A percentile compares a stretch with the other conserved stretches of the same genome.
These are phyloP conservation scores for Anableps anableps DNA, from an alignment of 2,797 vertebrate species.

Conservation along the genomic window DNA sequence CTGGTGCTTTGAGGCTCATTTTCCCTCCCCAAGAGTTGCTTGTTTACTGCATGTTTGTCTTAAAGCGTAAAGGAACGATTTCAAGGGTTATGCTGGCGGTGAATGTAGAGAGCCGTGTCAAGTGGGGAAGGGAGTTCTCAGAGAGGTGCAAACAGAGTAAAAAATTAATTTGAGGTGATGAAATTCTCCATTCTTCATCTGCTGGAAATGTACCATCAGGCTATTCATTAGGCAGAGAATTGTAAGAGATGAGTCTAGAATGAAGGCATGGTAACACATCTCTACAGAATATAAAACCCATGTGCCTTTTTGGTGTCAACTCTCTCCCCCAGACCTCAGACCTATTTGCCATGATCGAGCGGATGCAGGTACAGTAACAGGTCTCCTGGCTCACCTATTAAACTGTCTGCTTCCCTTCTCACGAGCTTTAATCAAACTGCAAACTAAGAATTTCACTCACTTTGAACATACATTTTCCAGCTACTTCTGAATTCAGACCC, in stretches of 20 bases:
- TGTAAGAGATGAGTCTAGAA: conserved; percentile 8
- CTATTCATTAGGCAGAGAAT: conserved; percentile 12
- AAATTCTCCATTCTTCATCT: conserved; percentile 1
- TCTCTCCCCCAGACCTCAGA: conserved; percentile 81
- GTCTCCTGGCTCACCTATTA: conserved; percentile 26
- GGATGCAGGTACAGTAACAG: conserved; percentile 85
- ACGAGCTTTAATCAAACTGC: conserved; percentile 33
- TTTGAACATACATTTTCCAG: conserved; percentile 28
- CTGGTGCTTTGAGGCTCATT: conserved; percentile 44
- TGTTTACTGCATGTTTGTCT: conserved; percentile 66
- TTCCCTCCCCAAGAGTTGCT: conserved; percentile 51
- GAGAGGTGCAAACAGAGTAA: not conserved
- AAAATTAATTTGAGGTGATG: not conserved
- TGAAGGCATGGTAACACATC: conserved; percentile 14
- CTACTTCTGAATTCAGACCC: conserved; percentile 25
- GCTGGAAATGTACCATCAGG: conserved; percentile 9
- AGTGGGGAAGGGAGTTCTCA: conserved; percentile 5
- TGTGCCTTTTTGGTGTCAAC: conserved; percentile 56
- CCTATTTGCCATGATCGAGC: conserved; percentile 89
- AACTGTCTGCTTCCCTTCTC: not conserved
- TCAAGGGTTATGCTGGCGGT: conserved; percentile 30
- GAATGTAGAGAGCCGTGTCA: conserved; percentile 34
- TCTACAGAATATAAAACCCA: conserved; percentile 28
- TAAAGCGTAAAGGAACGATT: conserved; percentile 33
- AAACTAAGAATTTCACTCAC: conserved; percentile 10